A percentile compares a stretch with the other conserved stretches of the same genome.
These are phyloP conservation scores for Ptilonorhynchus violaceus DNA, from an alignment of 2,113 vertebrate genomes.

Conservation along the genomic window DNA sequence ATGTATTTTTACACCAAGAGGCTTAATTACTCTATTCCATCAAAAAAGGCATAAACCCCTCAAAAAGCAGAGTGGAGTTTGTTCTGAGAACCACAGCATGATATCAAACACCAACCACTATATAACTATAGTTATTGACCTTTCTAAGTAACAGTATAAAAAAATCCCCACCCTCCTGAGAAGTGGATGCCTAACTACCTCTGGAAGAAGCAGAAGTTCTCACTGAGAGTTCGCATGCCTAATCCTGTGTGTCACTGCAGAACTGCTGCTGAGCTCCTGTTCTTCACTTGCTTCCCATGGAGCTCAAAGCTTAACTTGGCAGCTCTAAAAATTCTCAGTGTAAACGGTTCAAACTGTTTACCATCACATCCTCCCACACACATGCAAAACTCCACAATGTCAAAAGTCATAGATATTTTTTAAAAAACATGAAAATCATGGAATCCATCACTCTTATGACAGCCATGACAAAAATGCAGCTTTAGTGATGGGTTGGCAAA, in stretches of 20 bases:
- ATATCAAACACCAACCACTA: not conserved
- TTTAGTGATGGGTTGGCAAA: not conserved
- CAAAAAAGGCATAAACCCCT: not conserved
- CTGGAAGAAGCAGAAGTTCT: slow-evolving; percentile 6
- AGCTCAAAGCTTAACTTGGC: slow-evolving; percentile 45
- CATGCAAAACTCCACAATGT: not conserved
- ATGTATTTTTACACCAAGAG: not conserved
- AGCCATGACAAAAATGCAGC: not conserved
- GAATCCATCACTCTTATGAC: not conserved
- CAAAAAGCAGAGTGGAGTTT: not conserved
- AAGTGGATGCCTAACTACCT: not conserved
- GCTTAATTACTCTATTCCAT: not conserved
- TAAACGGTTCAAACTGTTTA: slow-evolving; percentile 34
- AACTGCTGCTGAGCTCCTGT: slow-evolving; percentile 32
- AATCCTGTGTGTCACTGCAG: slow-evolving; percentile 29
- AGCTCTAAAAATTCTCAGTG: slow-evolving; percentile 16
- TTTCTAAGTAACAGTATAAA: not conserved
- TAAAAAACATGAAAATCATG: not conserved
- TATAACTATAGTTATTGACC: not conserved
- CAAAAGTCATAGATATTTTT: not conserved
- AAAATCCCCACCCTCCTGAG: not conserved
- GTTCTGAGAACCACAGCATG: not conserved
- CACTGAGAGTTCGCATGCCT: not conserved
- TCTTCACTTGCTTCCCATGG: slow-evolving; percentile 30
- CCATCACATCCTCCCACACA: slow-evolving; percentile 12